These are phyloP conservation scores for Poeciliopsis prolifica DNA, from an alignment of 2,113 vertebrate species.

Conservation along the genomic window DNA sequence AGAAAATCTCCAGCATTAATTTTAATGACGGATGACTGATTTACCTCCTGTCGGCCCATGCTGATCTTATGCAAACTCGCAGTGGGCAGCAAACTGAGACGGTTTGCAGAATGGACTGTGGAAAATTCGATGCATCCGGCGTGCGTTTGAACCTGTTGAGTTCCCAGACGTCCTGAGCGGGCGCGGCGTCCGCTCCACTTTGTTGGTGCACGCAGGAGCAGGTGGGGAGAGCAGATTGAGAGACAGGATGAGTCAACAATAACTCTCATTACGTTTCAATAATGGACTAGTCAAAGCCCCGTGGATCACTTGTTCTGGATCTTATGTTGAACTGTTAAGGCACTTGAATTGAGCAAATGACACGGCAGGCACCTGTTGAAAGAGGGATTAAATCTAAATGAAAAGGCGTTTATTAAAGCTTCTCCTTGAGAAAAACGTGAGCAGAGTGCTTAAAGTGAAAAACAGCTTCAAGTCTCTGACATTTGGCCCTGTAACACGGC, in stretches of 20 bases:
- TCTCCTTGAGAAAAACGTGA: background rate
- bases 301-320: conserved; percentile 16
- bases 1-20: conserved; percentile 18
- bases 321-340: conserved; percentile 7
- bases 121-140: background rate
- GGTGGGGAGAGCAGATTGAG: conserved; percentile 15
- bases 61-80: conserved; percentile 12
- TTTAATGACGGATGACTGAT: conserved; percentile 32
- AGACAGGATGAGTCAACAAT: background rate
- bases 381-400: conserved; percentile 4
- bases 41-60: conserved; percentile 19
- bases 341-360: conserved; percentile 17
- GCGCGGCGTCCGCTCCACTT: conserved; percentile 11
- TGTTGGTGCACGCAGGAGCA: conserved; percentile 20
- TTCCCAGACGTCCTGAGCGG: conserved; percentile 23
- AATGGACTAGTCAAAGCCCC: conserved; percentile 1
- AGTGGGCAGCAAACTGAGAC: background rate
- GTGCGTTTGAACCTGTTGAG: conserved; percentile 31
- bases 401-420: conserved; percentile 6
- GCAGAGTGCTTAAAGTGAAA: too few relatives aligned
- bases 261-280: conserved; percentile 18
- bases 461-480: too few relatives aligned
- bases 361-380: background rate
- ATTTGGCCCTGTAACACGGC: too few relatives aligned
- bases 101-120: background rate